Evolutionary conservation across 2,113 vertebrate genomes (phyloP).

Genomic region (Cyanistes caeruleus): DNA sequence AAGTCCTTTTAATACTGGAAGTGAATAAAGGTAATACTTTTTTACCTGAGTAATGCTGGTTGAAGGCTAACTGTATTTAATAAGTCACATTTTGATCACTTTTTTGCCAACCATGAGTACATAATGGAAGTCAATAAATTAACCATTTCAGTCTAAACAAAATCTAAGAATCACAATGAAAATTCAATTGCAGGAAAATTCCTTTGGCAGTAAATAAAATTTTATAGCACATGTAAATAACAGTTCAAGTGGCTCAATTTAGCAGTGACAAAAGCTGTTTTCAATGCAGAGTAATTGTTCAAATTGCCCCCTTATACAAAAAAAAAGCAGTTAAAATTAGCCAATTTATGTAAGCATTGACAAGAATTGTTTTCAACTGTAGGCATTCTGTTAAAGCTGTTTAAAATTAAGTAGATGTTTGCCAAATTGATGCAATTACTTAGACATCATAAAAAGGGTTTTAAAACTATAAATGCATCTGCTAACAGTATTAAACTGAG

Average conservation of each 20-base stretch:
- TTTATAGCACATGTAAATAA: constrained; percentile 63
- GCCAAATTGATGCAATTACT: constrained; percentile 63
- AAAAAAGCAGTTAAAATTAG: constrained; percentile 27
- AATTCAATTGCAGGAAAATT: constrained; percentile 27
- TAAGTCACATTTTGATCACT: neutral
- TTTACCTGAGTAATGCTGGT: neutral
- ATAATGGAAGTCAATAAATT: constrained; percentile 18
- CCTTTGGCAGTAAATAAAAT: constrained; percentile 51
- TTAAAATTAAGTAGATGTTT: constrained; percentile 64
- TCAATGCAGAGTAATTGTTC: constrained; percentile 47
- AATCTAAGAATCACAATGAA: neutral
- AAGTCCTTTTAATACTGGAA: neutral
- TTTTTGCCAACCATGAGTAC: neutral
- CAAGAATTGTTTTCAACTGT: constrained; percentile 62
- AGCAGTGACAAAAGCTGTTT: constrained; percentile 64
- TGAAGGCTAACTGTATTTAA: neutral
- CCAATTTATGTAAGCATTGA: constrained; percentile 57
- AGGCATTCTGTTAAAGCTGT: constrained; percentile 54
- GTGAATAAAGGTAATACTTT: neutral
- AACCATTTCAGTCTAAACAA: constrained; percentile 36
- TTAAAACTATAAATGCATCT: constrained; percentile 50
- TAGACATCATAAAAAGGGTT: constrained; percentile 52
- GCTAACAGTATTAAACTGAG: constrained; percentile 48
- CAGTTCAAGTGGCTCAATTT: constrained; percentile 54
- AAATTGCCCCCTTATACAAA: constrained; percentile 43